These are phyloP conservation scores for Aplodontia rufa DNA, from an alignment of 2,113 vertebrate genomes.

Conservation along the genomic window DNA sequence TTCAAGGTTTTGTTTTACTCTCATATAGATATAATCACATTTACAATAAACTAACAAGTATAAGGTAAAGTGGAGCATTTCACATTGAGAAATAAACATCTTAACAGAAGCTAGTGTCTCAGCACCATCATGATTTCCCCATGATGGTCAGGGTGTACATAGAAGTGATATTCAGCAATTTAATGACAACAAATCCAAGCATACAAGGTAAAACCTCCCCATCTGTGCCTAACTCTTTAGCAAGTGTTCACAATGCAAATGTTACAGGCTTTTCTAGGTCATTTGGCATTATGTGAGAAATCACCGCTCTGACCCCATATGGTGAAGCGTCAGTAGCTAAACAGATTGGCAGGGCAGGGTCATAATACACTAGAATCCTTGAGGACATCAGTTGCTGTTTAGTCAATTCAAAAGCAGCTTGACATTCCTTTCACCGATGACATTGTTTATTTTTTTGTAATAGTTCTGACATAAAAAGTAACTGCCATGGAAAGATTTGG, in stretches of 20 bases:
- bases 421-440: conserved; percentile 82
- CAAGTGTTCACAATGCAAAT: conserved; percentile 72
- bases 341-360: conserved; percentile 82
- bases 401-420: conserved; percentile 81
- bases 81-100: conserved; percentile 43
- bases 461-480: conserved; percentile 78
- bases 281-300: conserved; percentile 80
- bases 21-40: not conserved
- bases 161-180: not conserved
- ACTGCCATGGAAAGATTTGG: conserved; percentile 73
- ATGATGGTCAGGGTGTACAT: not conserved
- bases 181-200: conserved; percentile 1
- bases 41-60: not conserved
- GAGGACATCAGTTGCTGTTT: conserved; percentile 80
- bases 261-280: conserved; percentile 83
- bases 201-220: not conserved
- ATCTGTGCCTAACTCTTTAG: conserved; percentile 65
- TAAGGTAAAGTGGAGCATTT: not conserved
- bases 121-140: not conserved
- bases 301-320: conserved; percentile 81
- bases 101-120: not conserved
- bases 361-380: conserved; percentile 80
- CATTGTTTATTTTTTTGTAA: conserved; percentile 78
- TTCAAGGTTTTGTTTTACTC: not conserved
- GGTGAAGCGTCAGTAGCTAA: conserved; percentile 82